Evolutionary conservation across 2,888 invertebrate species (phyloP).

Genomic region (Ophion slaviceki): DNA sequence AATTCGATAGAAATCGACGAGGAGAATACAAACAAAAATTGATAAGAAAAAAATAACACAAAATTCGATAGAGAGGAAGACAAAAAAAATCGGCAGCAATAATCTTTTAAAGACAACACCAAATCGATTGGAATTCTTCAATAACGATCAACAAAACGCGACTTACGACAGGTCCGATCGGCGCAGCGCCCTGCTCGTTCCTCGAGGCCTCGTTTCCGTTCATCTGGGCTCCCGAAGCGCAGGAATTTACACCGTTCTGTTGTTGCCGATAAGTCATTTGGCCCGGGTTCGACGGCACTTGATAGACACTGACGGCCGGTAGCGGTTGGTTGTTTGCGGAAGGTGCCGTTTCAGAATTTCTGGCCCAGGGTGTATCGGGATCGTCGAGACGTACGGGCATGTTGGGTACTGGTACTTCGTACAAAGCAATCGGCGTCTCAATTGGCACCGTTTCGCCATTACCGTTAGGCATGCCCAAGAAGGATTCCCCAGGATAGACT

Average conservation of each 20-base stretch:
- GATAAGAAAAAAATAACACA: too few species aligned
- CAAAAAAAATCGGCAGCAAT: too few species aligned
- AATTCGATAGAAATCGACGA: too few species aligned
- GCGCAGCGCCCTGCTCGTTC: not conserved
- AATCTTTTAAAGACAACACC: too few species aligned
- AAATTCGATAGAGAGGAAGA: too few species aligned
- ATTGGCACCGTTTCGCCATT: not conserved
- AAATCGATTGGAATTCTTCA: too few species aligned
- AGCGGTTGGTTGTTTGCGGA: not conserved
- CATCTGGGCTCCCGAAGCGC: not conserved
- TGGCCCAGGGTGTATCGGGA: not conserved
- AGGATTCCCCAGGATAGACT: not conserved
- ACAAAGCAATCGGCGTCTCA: not conserved
- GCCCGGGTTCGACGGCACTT: not conserved
- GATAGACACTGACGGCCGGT: not conserved
- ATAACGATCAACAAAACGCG: not conserved
- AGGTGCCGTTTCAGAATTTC: not conserved
- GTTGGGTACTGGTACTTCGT: not conserved
- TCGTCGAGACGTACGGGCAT: not conserved
- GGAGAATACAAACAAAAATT: too few species aligned
- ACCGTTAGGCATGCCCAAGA: not conserved
- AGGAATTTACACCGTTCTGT: not conserved
- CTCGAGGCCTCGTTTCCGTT: not conserved
- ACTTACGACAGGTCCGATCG: conserved; percentile 17
- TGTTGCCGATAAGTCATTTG: not conserved